Evolutionary conservation across 2,888 invertebrate genomes (phyloP).

Genomic region (Clostera curtula): DNA sequence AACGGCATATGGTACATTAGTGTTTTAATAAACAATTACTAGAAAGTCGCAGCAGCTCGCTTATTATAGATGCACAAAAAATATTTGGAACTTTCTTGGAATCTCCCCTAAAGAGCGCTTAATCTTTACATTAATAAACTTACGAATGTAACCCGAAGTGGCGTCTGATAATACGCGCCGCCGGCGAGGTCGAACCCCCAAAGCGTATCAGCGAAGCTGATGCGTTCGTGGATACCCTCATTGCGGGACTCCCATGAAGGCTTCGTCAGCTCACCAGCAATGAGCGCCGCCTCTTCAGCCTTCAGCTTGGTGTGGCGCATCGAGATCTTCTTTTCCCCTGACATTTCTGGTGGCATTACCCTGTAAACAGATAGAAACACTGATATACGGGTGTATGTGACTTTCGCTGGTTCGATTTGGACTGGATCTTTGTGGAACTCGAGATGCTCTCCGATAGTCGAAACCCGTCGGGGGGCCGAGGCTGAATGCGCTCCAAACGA

Average conservation of each 20-base stretch:
- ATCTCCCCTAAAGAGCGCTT: too few species aligned
- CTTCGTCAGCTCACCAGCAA: slow-evolving; percentile 47
- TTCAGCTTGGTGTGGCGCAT: slow-evolving; percentile 49
- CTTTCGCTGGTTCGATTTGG: background rate
- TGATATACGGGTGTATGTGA: background rate
- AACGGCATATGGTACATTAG: too few species aligned
- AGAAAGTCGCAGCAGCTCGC: too few species aligned
- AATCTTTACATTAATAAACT: slow-evolving; percentile 21
- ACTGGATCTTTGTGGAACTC: too few species aligned
- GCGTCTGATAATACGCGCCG: slow-evolving; percentile 49
- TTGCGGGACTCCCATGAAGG: slow-evolving; percentile 56
- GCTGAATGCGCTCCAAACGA: too few species aligned
- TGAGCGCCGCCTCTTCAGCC: slow-evolving; percentile 44
- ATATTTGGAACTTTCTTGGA: too few species aligned
- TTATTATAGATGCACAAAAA: too few species aligned
- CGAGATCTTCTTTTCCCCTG: too few species aligned
- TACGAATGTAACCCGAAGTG: slow-evolving; percentile 49
- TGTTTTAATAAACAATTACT: too few species aligned
- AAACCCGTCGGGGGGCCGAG: too few species aligned
- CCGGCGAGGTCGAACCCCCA: slow-evolving; percentile 67
- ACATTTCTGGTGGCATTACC: slow-evolving; percentile 22
- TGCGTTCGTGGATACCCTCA: slow-evolving; percentile 59
- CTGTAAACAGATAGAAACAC: background rate
- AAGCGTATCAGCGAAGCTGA: slow-evolving; percentile 58
- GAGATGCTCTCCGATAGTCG: too few species aligned